Conservation (phyloP, 2,797 vertebrate species). For the Micromesistius poutassou region DNA sequence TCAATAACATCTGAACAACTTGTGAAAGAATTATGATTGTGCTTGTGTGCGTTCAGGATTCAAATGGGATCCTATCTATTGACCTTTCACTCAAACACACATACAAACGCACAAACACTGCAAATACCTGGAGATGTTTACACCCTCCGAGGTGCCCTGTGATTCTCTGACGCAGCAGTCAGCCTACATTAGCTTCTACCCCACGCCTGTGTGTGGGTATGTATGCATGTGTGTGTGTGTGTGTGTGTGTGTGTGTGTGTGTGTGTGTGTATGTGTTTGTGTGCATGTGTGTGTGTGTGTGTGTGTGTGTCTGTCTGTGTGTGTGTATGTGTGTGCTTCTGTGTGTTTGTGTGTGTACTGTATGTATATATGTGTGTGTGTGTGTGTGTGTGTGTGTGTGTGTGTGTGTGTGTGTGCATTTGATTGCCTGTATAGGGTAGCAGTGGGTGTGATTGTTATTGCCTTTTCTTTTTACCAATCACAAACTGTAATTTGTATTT, state of each 20-base stretch:
- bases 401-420: neutral
- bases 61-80: slow-evolving; percentile 3
- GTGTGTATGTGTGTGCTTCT: slow-evolving; percentile 13
- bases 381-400: neutral
- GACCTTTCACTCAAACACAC: slow-evolving; percentile 1
- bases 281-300: neutral
- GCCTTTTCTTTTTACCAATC: neutral
- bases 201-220: slow-evolving; percentile 2
- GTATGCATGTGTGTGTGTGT: neutral
- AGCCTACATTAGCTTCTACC: slow-evolving; percentile 39
- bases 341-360: slow-evolving; percentile 8
- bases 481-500: too few species aligned
- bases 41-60: neutral
- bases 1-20: neutral
- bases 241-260: neutral
- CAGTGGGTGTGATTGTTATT: neutral
- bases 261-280: neutral
- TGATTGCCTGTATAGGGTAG: neutral
- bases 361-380: neutral
- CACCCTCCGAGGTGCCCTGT: slow-evolving; percentile 17
- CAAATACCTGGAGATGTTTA: slow-evolving; percentile 5
- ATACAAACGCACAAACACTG: neutral
- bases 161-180: slow-evolving; percentile 49
- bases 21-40: neutral
- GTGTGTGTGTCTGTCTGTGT: slow-evolving; percentile 9